A percentile compares a stretch with the other conserved stretches of the same genome.
These are phyloP conservation scores for Cremastinae sp. DNA, from an alignment of 2,888 invertebrate genomes.

Conservation along the genomic window DNA sequence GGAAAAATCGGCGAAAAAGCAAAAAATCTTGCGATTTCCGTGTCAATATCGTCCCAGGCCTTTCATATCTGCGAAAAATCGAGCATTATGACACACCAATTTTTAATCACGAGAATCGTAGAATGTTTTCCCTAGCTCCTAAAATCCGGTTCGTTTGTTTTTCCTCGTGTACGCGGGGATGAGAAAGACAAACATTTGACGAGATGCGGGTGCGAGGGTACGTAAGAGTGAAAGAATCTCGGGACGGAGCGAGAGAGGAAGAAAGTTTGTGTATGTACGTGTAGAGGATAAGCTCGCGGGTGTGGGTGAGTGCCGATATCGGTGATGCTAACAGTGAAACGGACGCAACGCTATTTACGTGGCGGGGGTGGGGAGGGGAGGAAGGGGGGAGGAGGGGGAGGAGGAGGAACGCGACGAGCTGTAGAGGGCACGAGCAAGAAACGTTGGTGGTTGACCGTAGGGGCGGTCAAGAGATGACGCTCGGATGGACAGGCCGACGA, in stretches of 20 bases:
- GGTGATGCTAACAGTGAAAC: constrained; percentile 16
- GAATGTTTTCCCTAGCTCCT: not conserved
- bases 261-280: constrained; percentile 19
- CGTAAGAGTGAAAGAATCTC: not conserved
- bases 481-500: constrained; percentile 1
- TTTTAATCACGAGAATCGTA: not conserved
- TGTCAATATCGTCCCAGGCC: no score
- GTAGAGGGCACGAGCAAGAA: constrained; percentile 28
- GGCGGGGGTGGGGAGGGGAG: constrained; percentile 16
- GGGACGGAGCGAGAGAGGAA: not conserved
- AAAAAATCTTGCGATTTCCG: no score
- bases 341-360: not conserved
- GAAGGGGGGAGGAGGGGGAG: constrained; percentile 44
- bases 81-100: no score
- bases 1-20: no score
- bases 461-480: constrained; percentile 30
- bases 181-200: not conserved
- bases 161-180: not conserved
- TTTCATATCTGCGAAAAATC: no score
- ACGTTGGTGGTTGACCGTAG: constrained; percentile 10
- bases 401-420: constrained; percentile 50
- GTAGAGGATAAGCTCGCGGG: constrained; percentile 23
- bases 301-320: constrained; percentile 35
- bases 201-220: not conserved
- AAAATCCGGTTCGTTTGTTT: no score